Base-by-base conservation (phyloP, 2,888 invertebrate genomes). In the Ganaspis brasiliensis region DNA sequence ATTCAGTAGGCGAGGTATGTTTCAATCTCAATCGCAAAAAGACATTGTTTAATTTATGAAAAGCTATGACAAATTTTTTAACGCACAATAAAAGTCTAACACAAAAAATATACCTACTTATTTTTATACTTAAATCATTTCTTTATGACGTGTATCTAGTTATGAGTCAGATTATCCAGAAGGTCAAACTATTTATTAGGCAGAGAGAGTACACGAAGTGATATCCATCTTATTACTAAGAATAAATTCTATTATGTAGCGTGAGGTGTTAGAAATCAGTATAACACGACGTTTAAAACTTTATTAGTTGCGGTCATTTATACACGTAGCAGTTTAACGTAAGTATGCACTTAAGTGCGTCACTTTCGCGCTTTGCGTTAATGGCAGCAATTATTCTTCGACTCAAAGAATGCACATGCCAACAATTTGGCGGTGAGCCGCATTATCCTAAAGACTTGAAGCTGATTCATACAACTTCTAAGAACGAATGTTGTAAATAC, bases 401-500 rank as follows among this genome's bases (percentile, higher is more conserved):
- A 55, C 19, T 24, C 59, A 24, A 70, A 71, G 57, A 71, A 79
- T 73, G 73, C 73, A 35, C 74, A 73, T 72, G 76, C 77, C 75
- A 80, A 73, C 80, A 72, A 79, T 81, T 80, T 76, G 70, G 72
- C 70, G 81, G 26, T 83, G 81, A 86, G 83, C 82, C 79, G 74
- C 76, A 71, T 79, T 74, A 83, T 78, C 80, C 81, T 76, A 74
- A 61, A 71, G 78, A 75, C 70, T 79, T 59, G 76, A 75, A 76
- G 78, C 74, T 80, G 81, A 83, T 74, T 82, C 81, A 81, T 79
- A 31, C 49, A 63, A 61, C 24, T 49, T 74, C 72, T 74, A 57
- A 72, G 72, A 76, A 72, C 52, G 79, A 73, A 61, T 76, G 82
- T 80, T 77, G 82, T 80, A 84, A 83, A 83, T 86, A 82, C 74